Evolutionary conservation across 2,888 invertebrate genomes (phyloP).

Genomic region (Portevinia maculata): DNA sequence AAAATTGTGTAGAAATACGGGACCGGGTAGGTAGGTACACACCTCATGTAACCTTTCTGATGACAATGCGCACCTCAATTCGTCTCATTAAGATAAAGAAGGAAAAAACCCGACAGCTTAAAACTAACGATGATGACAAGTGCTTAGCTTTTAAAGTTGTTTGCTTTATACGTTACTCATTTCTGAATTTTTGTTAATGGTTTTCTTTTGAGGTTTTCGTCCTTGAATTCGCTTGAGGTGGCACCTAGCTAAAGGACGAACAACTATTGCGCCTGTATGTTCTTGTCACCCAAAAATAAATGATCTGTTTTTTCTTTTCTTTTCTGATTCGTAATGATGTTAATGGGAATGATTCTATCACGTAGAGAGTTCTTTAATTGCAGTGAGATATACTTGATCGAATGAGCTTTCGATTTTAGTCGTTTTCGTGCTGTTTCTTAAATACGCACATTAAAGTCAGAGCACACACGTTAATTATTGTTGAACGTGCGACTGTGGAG

Average conservation of each 20-base stretch:
- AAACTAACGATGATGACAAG: conserved; percentile 68
- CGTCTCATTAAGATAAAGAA: conserved; percentile 44
- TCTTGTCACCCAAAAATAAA: conserved; percentile 9
- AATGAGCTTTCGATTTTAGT: neutral
- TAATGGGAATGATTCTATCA: conserved; percentile 12
- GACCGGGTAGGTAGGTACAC: conserved; percentile 16
- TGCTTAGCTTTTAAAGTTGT: conserved; percentile 51
- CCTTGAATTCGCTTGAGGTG: conserved; percentile 48
- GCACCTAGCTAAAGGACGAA: neutral
- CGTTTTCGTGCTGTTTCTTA: neutral
- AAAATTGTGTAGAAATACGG: conserved; percentile 34
- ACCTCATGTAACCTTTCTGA: conserved; percentile 1
- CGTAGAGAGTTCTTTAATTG: conserved; percentile 9
- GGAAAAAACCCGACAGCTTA: conserved; percentile 53
- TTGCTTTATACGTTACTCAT: conserved; percentile 26
- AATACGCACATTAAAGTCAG: too few relatives aligned
- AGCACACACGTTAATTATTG: too few relatives aligned
- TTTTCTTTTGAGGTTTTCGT: conserved; percentile 51
- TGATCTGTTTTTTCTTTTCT: neutral
- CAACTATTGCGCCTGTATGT: neutral
- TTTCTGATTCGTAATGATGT: conserved; percentile 7
- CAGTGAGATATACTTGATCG: neutral
- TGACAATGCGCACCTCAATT: conserved; percentile 61
- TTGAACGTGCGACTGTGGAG: too few relatives aligned
- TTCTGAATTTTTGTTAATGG: conserved; percentile 4